These are phyloP conservation scores for Eugnorisma glareosa DNA, from an alignment of 2,888 invertebrate species.

Conservation along the genomic window DNA sequence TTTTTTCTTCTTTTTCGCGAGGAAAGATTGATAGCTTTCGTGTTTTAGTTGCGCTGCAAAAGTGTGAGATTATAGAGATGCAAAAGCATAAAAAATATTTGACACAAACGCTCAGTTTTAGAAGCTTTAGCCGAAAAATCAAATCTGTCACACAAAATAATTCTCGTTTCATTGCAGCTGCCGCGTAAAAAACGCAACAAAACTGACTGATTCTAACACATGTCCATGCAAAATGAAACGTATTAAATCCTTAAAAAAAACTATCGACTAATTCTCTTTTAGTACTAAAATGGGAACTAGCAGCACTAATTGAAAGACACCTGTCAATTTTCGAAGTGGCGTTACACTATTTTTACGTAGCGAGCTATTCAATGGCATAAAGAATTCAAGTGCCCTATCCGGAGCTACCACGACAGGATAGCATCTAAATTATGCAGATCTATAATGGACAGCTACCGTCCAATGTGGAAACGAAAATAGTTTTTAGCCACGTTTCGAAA, in stretches of 20 bases:
- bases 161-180: constrained; percentile 33
- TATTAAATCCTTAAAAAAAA: constrained; percentile 55
- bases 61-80: constrained; percentile 37
- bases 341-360: constrained; percentile 78
- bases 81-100: constrained; percentile 14
- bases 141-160: constrained; percentile 42
- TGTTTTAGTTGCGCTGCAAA: constrained; percentile 48
- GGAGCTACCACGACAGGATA: constrained; percentile 82
- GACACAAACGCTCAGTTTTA: constrained; percentile 29
- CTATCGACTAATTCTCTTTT: constrained; percentile 53
- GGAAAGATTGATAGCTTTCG: constrained; percentile 56
- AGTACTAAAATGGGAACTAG: constrained; percentile 57
- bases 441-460: constrained; percentile 84
- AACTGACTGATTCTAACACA: constrained; percentile 52
- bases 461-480: constrained; percentile 78
- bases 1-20: constrained; percentile 37
- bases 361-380: constrained; percentile 79
- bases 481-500: constrained; percentile 72
- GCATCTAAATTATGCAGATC: constrained; percentile 87
- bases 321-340: constrained; percentile 81
- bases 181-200: constrained; percentile 29
- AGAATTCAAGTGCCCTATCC: constrained; percentile 85
- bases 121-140: constrained; percentile 21
- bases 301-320: constrained; percentile 82
- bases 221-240: constrained; percentile 42